These are phyloP conservation scores for Callospermophilus lateralis DNA, from an alignment of 2,113 vertebrate species.

Conservation along the genomic window DNA sequence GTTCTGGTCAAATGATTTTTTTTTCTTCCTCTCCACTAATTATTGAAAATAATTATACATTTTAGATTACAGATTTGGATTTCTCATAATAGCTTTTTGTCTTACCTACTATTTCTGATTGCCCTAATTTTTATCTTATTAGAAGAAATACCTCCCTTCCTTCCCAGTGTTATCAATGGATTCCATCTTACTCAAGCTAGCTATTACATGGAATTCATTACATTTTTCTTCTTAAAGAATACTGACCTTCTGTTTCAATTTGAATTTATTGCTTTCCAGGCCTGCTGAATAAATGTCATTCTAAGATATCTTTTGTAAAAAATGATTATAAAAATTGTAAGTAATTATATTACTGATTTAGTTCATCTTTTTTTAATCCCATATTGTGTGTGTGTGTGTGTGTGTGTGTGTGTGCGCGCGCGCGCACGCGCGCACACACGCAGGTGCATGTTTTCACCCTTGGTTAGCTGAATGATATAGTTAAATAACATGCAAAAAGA, in stretches of 20 bases:
- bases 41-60: not conserved
- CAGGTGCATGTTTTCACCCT: not conserved
- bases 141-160: slow-evolving; percentile 2
- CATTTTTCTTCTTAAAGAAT: slow-evolving; percentile 51
- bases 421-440: too few relatives aligned
- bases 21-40: slow-evolving; percentile 26
- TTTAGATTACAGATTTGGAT: slow-evolving; percentile 29
- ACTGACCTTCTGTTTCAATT: slow-evolving; percentile 13
- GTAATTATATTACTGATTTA: not conserved
- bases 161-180: not conserved
- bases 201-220: not conserved
- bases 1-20: slow-evolving; percentile 19
- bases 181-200: not conserved
- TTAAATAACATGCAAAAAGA: slow-evolving; percentile 36
- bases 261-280: slow-evolving; percentile 13
- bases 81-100: not conserved
- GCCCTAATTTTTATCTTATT: not conserved
- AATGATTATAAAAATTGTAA: not conserved
- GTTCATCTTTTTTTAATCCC: slow-evolving; percentile 4
- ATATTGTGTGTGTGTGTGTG: slow-evolving; percentile 15
- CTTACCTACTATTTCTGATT: slow-evolving; percentile 28
- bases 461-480: not conserved
- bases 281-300: not conserved
- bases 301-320: slow-evolving; percentile 18
- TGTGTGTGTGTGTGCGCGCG: slow-evolving; percentile 6